These are phyloP conservation scores for Drosophila subquinaria DNA, from an alignment of 2,888 invertebrate genomes.

Conservation along the genomic window DNA sequence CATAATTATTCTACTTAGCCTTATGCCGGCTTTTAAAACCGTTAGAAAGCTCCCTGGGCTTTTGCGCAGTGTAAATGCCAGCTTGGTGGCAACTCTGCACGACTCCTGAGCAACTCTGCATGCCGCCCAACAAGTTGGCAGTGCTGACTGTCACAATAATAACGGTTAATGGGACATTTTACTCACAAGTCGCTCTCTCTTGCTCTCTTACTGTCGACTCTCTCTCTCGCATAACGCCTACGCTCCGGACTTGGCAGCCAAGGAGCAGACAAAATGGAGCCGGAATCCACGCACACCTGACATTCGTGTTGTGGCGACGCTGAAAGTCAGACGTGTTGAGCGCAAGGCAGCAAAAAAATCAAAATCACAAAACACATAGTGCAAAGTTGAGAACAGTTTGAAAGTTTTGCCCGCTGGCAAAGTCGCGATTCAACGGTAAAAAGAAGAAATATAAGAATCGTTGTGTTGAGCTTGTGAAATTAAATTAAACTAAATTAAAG, in stretches of 20 bases:
- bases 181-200: conserved; percentile 29
- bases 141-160: conserved; percentile 57
- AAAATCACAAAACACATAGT: conserved; percentile 46
- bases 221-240: conserved; percentile 36
- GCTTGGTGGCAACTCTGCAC: conserved; percentile 59
- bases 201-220: background rate
- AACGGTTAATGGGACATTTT: conserved; percentile 67
- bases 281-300: conserved; percentile 81
- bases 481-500: conserved; percentile 8
- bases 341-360: conserved; percentile 50
- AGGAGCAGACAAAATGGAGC: conserved; percentile 66
- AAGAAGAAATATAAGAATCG: conserved; percentile 10
- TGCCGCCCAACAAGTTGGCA: conserved; percentile 61
- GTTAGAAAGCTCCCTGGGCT: conserved; percentile 48
- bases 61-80: conserved; percentile 47
- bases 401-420: conserved; percentile 56
- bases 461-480: conserved; percentile 16
- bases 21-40: conserved; percentile 50
- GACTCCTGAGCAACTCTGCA: conserved; percentile 63
- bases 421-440: conserved; percentile 56
- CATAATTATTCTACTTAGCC: conserved; percentile 24
- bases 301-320: conserved; percentile 82
- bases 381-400: conserved; percentile 63
- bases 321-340: conserved; percentile 81
- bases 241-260: conserved; percentile 39